Base-by-base conservation (phyloP, 2,888 invertebrate genomes). In the Agriopis aurantiaria region DNA sequence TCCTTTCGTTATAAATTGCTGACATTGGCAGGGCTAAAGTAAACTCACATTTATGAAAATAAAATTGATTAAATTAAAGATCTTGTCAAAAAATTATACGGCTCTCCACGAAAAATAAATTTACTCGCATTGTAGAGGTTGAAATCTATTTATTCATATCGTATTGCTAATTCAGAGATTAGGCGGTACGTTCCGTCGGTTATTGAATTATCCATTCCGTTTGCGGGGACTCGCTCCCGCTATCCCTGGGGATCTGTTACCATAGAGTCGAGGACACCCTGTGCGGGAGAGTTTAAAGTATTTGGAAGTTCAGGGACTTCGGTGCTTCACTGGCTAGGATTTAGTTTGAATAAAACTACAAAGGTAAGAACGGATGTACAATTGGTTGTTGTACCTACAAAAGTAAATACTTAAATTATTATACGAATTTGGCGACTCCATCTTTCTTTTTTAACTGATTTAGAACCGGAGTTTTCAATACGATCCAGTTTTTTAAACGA, bases 101-200 rank as follows among this genome's bases (percentile, higher is more conserved):
- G 9, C 70, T 70, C 70, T 59, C 43, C 17, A 10, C 45, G 53
- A 70, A 51, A 52, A 63, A 57, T 63, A 56, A 65, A 69, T 65
- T 65, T 70, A 70, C 66, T 66, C 70, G 11, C 62, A 59, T 67
- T 66, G 66, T 71, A 66, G 70, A 71, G 66, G 70, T 67, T 89
- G 85, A 90, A 91, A 91, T 91, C 89, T 91, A 91, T 91, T 91
- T 91, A 91, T 90, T 91, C 86, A 92, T 93, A 94, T 94, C 93
- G 91, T 93, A 93, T 94, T 93, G 93, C 94, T 94, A 94, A 94
- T 94, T 92, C 91, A 69, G 81, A 87, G 89, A 92, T 94, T 91
- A 93, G 89, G 81, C 84, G 85, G 83, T 85, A 91, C 91, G 93
- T 93, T 92, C 91, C 91, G 82, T 81, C 85, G 88, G 88, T 93